Percentiles rank a stretch among this genome's conserved stretches.
phyloP scores from a whole-genome alignment of 2,888 invertebrate genomes.

The Auanema sp. region DNA sequence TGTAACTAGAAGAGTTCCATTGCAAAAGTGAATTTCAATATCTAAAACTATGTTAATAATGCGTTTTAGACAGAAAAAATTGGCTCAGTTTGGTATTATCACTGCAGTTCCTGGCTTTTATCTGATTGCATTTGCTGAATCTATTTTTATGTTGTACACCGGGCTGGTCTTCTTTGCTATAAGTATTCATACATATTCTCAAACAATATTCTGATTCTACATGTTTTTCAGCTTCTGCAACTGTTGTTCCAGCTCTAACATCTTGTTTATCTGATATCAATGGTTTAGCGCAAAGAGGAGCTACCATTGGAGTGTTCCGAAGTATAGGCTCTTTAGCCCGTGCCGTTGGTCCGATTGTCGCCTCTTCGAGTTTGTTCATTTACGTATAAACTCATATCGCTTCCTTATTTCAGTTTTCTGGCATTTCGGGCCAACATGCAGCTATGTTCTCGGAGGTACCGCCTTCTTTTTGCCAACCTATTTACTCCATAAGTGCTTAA shows the following conservation, averaged over 20 bases:
- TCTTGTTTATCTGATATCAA: constrained; percentile 85
- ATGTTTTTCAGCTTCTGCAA: constrained; percentile 69
- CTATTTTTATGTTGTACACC: constrained; percentile 73
- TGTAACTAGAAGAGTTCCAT: constrained; percentile 80
- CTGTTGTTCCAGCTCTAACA: constrained; percentile 92
- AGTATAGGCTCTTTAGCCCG: constrained; percentile 91
- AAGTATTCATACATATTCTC: constrained; percentile 70
- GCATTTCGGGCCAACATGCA: constrained; percentile 81
- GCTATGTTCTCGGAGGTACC: constrained; percentile 79
- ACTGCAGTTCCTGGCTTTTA: constrained; percentile 85
- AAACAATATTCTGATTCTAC: not conserved
- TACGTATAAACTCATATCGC: constrained; percentile 1
- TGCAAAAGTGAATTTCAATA: constrained; percentile 68
- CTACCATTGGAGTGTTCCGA: constrained; percentile 87
- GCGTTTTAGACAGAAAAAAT: constrained; percentile 40
- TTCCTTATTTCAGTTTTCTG: constrained; percentile 77
- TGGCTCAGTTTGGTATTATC: constrained; percentile 73
- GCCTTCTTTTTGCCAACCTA: constrained; percentile 76
- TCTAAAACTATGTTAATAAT: not conserved
- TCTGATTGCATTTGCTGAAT: constrained; percentile 78
- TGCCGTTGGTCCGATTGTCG: constrained; percentile 85
- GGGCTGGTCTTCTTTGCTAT: constrained; percentile 86
- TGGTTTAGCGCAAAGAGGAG: constrained; percentile 79
- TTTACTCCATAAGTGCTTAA: constrained; percentile 18
- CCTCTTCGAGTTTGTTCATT: constrained; percentile 75